These are phyloP conservation scores for Amorpha juglandis DNA, from an alignment of 2,888 invertebrate genomes.

Conservation along the genomic window DNA sequence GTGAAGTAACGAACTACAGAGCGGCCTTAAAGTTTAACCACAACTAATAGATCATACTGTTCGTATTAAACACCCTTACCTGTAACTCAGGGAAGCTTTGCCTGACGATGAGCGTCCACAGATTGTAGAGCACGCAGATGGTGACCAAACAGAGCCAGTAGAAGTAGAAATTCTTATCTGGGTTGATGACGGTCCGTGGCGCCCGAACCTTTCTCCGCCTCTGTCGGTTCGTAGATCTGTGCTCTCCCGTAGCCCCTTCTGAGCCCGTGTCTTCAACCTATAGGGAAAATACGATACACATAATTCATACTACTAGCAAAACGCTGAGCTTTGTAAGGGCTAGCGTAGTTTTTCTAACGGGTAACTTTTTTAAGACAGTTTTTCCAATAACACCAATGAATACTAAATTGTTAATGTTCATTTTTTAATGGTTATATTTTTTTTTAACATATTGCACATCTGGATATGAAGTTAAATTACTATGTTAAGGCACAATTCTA, in stretches of 20 bases:
- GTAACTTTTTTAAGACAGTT: no score
- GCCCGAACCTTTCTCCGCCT: slow-evolving; percentile 88
- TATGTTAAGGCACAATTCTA: no score
- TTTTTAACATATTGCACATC: no score
- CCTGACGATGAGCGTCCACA: slow-evolving; percentile 97
- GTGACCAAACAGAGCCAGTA: slow-evolving; percentile 97
- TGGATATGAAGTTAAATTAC: no score
- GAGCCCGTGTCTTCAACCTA: slow-evolving; percentile 88
- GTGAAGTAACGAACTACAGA: no score
- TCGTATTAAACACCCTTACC: slow-evolving; percentile 53
- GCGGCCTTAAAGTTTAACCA: no score
- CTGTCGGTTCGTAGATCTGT: slow-evolving; percentile 82
- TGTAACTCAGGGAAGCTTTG: slow-evolving; percentile 97
- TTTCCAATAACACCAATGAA: no score
- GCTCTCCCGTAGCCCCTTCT: slow-evolving; percentile 86
- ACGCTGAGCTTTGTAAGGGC: no score
- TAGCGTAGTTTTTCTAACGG: no score
- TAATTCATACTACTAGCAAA: no score
- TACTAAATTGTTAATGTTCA: no score
- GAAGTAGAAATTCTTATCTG: slow-evolving; percentile 98
- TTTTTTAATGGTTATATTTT: no score
- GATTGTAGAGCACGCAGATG: slow-evolving; percentile 95
- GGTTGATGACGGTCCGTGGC: slow-evolving; percentile 94
- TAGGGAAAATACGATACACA: not conserved
- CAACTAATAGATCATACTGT: not conserved